Conservation (phyloP, 2,113 vertebrate species). For the Glaucidium brasilianum region DNA sequence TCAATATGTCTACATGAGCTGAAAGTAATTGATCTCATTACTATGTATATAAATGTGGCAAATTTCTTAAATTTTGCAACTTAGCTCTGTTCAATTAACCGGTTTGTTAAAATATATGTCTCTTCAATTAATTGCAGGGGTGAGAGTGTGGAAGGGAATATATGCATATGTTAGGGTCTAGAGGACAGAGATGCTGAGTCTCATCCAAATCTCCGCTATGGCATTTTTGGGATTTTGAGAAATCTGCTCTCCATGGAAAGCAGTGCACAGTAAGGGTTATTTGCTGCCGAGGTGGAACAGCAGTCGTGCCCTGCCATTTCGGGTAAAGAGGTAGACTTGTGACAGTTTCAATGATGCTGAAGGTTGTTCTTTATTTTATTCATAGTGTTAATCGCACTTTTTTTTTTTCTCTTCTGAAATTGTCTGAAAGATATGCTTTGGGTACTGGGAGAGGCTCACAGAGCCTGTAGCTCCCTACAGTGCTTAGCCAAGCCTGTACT, state of each 20-base stretch:
- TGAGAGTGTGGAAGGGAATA: background rate
- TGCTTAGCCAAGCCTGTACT: fast-evolving
- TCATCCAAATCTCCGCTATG: background rate
- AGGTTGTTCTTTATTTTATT: background rate
- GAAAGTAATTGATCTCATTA: constrained; percentile 65
- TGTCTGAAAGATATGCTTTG: background rate
- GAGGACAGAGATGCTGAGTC: background rate
- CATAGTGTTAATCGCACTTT: background rate
- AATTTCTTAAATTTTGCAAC: constrained; percentile 48
- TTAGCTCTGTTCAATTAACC: constrained; percentile 40
- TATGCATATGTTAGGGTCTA: constrained; percentile 17
- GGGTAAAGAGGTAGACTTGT: background rate
- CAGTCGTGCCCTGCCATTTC: fast-evolving
- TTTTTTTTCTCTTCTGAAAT: background rate
- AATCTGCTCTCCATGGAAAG: fast-evolving
- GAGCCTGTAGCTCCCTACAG: background rate
- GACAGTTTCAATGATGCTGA: background rate
- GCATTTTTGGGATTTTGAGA: background rate
- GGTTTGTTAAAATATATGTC: constrained; percentile 37
- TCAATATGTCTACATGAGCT: constrained; percentile 54
- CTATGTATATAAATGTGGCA: constrained; percentile 41
- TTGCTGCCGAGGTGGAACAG: background rate
- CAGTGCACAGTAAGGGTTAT: background rate
- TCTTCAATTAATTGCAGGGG: constrained; percentile 18
- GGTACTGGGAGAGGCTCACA: background rate